phyloP scores from a whole-genome alignment of 2,113 vertebrate genomes.

The Pterophyllum scalare region DNA sequence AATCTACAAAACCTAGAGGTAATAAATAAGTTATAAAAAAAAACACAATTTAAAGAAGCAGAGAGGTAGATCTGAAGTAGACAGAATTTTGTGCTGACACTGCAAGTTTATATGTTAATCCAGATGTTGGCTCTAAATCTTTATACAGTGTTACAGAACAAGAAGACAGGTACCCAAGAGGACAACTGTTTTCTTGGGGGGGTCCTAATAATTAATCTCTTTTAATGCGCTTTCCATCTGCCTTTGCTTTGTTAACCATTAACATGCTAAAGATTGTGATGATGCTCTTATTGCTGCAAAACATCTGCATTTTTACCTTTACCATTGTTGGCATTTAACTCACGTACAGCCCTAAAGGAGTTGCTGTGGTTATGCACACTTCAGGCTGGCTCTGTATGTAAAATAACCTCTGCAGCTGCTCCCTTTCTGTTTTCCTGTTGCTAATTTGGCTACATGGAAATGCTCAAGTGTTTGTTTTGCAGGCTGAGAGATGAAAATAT shows the following conservation, averaged over 20 bases:
- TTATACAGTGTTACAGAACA: neutral
- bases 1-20: conserved; percentile 79
- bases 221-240: too few species aligned
- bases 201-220: too few species aligned
- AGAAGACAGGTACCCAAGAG: neutral
- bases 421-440: neutral
- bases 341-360: neutral
- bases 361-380: neutral
- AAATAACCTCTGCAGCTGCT: conserved; percentile 7
- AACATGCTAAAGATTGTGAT: too few species aligned
- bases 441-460: conserved; percentile 54
- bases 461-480: neutral
- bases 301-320: too few species aligned
- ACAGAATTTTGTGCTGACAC: too few species aligned
- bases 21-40: conserved; percentile 20
- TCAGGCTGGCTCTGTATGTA: neutral
- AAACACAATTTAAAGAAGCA: neutral
- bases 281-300: too few species aligned
- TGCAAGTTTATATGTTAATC: neutral
- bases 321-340: neutral
- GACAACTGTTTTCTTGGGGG: neutral
- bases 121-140: neutral
- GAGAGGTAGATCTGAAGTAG: neutral
- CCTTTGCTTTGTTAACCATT: too few species aligned
- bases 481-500: conserved; percentile 4